Evolutionary conservation across 2,888 invertebrate species (phyloP).

Genomic region (Ypsolopha sequella): DNA sequence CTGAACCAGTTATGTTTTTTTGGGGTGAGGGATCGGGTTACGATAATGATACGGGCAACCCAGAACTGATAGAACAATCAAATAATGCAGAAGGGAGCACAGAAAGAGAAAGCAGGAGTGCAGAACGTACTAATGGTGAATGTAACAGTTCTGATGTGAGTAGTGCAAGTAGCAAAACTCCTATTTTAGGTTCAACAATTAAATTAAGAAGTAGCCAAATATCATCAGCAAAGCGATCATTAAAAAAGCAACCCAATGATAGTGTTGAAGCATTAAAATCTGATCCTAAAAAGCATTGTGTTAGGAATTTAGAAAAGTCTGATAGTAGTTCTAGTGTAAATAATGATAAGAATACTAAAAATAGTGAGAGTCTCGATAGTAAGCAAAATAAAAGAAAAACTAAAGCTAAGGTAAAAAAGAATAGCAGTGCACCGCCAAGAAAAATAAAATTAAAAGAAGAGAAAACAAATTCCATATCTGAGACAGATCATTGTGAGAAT

Average conservation of each 20-base stretch:
- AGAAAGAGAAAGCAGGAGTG: slow-evolving; percentile 39
- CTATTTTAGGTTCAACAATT: slow-evolving; percentile 36
- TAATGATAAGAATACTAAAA: slow-evolving; percentile 41
- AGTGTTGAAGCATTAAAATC: slow-evolving; percentile 38
- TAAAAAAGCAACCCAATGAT: slow-evolving; percentile 54
- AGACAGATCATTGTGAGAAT: slow-evolving; percentile 45
- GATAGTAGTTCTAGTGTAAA: slow-evolving; percentile 34
- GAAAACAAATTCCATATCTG: slow-evolving; percentile 36
- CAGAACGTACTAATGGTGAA: slow-evolving; percentile 53
- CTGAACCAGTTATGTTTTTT: slow-evolving; percentile 78
- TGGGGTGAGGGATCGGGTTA: slow-evolving; percentile 79
- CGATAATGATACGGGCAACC: slow-evolving; percentile 82
- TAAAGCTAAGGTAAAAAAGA: slow-evolving; percentile 48
- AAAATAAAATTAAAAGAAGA: slow-evolving; percentile 35
- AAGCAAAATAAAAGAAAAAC: slow-evolving; percentile 45
- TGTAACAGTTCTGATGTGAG: slow-evolving; percentile 28
- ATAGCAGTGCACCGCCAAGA: slow-evolving; percentile 24
- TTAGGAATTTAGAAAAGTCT: slow-evolving; percentile 40
- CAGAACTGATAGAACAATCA: slow-evolving; percentile 37
- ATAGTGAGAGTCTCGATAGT: slow-evolving; percentile 32
- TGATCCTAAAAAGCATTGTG: slow-evolving; percentile 55
- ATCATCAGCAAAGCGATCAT: slow-evolving; percentile 42
- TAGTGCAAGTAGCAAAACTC: slow-evolving; percentile 35
- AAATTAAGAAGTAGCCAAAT: slow-evolving; percentile 19
- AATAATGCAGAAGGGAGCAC: slow-evolving; percentile 30